These are phyloP conservation scores for Hydrotaea cyrtoneurina DNA, from an alignment of 2,888 invertebrate species.

Conservation along the genomic window DNA sequence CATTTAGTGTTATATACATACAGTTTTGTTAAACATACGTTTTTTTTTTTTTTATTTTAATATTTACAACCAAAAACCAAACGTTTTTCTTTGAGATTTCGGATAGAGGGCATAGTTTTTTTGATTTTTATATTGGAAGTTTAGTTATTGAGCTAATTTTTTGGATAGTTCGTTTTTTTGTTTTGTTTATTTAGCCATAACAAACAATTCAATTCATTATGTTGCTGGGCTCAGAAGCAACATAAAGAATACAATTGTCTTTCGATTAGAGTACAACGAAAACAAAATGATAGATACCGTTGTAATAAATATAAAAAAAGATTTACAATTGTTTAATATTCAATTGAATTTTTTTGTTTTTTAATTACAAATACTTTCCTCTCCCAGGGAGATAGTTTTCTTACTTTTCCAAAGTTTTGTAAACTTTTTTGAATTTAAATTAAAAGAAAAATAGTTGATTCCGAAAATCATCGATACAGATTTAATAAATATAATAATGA, in stretches of 20 bases:
- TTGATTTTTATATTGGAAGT: conserved; percentile 23
- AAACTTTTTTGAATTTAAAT: too few relatives aligned
- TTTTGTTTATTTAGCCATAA: conserved; percentile 23
- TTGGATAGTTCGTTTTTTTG: conserved; percentile 34
- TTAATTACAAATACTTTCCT: too few relatives aligned
- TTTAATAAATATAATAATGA: too few relatives aligned
- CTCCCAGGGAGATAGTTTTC: too few relatives aligned
- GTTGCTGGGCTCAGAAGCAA: conserved; percentile 77
- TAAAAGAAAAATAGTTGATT: too few relatives aligned
- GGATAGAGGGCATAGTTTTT: not conserved
- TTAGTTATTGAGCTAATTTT: conserved; percentile 41
- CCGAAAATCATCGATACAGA: too few relatives aligned
- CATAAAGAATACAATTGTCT: conserved; percentile 72
- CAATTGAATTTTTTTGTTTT: too few relatives aligned
- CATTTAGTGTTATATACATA: not conserved
- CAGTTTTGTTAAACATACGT: not conserved
- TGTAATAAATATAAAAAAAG: too few relatives aligned
- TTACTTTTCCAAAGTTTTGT: too few relatives aligned
- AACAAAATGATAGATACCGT: too few relatives aligned
- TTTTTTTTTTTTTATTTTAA: not conserved
- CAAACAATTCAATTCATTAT: conserved; percentile 75
- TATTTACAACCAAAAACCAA: not conserved
- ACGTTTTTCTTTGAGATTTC: conserved; percentile 23
- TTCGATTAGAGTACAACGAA: not conserved
- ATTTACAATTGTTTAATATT: too few relatives aligned